These are phyloP conservation scores for Halcyon chelicuti DNA, from an alignment of 2,797 vertebrate species.

Conservation along the genomic window DNA sequence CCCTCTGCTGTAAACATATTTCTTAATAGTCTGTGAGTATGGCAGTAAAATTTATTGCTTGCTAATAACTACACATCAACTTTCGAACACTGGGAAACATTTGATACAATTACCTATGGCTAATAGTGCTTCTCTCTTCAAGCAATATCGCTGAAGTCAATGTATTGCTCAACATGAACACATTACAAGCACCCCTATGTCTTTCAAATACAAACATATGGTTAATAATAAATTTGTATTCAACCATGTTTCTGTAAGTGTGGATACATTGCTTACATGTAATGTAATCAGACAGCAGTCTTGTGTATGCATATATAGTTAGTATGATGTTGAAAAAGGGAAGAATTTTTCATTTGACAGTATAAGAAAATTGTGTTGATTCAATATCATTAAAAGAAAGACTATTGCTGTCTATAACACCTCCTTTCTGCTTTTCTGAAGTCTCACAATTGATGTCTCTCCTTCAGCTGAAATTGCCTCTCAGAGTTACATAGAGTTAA, in stretches of 20 bases:
- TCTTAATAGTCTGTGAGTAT: background rate
- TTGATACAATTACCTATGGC: background rate
- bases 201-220: background rate
- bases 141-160: background rate
- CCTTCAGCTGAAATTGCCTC: background rate
- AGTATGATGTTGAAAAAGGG: background rate
- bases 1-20: background rate
- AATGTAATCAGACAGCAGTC: background rate
- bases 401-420: background rate
- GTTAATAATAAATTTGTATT: background rate
- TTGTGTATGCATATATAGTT: background rate
- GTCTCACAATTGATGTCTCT: background rate
- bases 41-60: background rate
- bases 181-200: background rate
- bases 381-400: background rate
- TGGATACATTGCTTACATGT: background rate
- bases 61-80: background rate
- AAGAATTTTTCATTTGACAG: background rate
- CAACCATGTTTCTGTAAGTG: background rate
- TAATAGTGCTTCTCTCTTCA: background rate
- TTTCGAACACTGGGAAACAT: background rate
- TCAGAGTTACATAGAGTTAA: background rate
- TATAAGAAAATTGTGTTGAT: background rate
- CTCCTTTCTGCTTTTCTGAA: background rate
- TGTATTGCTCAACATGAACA: background rate